phyloP scores from a whole-genome alignment of 1,140 invertebrate species.

The Rhizoglyphus robini region DNA sequence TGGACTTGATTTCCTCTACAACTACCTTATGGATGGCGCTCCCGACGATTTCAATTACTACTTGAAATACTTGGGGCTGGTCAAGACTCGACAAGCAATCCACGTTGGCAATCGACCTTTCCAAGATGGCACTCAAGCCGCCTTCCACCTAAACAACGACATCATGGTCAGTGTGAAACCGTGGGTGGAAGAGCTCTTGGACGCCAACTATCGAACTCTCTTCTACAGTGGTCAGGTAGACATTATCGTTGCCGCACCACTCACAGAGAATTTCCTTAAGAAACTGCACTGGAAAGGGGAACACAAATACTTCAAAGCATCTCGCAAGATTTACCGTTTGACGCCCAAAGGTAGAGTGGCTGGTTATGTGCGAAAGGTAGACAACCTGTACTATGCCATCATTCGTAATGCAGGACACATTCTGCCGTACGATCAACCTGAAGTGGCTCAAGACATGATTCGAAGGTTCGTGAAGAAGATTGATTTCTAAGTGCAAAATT shows the following conservation, averaged over 20 bases:
- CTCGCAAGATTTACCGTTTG: constrained; percentile 52
- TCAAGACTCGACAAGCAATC: constrained; percentile 49
- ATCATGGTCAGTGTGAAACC: constrained; percentile 65
- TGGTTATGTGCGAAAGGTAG: constrained; percentile 56
- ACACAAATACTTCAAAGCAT: constrained; percentile 47
- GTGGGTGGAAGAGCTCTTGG: constrained; percentile 52
- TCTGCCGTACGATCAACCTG: constrained; percentile 64
- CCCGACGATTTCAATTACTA: constrained; percentile 36
- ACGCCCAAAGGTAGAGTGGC: constrained; percentile 43
- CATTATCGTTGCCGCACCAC: constrained; percentile 63
- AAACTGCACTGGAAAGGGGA: constrained; percentile 50
- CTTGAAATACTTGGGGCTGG: constrained; percentile 32
- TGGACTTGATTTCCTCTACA: constrained; percentile 61
- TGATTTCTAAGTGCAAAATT: not conserved
- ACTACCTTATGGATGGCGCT: constrained; percentile 50
- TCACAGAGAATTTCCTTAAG: constrained; percentile 54
- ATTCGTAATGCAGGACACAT: constrained; percentile 69
- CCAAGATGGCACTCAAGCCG: constrained; percentile 42
- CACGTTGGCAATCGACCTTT: constrained; percentile 66
- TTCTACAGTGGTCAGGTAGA: constrained; percentile 67
- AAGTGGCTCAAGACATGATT: constrained; percentile 59
- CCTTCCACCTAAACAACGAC: constrained; percentile 54
- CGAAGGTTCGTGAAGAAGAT: constrained; percentile 47
- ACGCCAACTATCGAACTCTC: constrained; percentile 26
- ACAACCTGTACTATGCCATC: constrained; percentile 58